Evolutionary conservation across 1,140 invertebrate genomes (phyloP).

Genomic region (Grapholita molesta): DNA sequence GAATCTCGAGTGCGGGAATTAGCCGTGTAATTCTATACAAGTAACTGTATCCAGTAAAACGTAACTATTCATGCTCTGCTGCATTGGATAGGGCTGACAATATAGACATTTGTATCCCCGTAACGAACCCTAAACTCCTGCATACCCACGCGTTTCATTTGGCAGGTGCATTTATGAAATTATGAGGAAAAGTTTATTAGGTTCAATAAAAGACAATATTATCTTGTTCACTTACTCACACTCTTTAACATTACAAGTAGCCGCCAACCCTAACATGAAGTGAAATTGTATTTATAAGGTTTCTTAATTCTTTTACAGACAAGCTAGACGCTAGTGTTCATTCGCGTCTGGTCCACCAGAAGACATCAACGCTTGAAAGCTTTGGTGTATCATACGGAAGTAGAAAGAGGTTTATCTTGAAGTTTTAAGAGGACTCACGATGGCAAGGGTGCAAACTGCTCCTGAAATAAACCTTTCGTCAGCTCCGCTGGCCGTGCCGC

Average conservation of each 20-base stretch:
- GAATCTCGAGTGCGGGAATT: neutral
- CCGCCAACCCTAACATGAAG: slow-evolving; percentile 31
- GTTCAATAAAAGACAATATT: too few species aligned
- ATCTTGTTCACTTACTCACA: neutral
- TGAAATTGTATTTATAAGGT: slow-evolving; percentile 39
- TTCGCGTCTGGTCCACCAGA: slow-evolving; percentile 24
- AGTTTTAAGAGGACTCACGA: slow-evolving; percentile 32
- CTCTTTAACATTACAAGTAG: neutral
- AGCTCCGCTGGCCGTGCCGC: slow-evolving; percentile 42
- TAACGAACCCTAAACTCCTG: neutral
- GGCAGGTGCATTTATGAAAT: neutral
- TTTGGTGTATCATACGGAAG: neutral
- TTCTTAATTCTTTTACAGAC: slow-evolving; percentile 47
- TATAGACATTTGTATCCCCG: neutral
- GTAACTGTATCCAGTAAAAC: slow-evolving; percentile 9
- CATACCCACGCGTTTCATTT: neutral
- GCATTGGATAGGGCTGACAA: neutral
- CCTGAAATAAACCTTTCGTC: slow-evolving; percentile 50
- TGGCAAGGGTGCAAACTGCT: slow-evolving; percentile 61
- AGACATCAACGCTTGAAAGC: slow-evolving; percentile 22
- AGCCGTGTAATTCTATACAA: slow-evolving; percentile 6
- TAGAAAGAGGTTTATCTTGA: slow-evolving; percentile 19
- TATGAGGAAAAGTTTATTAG: neutral
- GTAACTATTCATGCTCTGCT: neutral
- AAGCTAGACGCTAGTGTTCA: slow-evolving; percentile 29